A percentile compares a stretch with the other conserved stretches of the same genome.
Evolutionary conservation across 2,888 invertebrate genomes (phyloP).

Genomic region (Euproctis similis): DNA sequence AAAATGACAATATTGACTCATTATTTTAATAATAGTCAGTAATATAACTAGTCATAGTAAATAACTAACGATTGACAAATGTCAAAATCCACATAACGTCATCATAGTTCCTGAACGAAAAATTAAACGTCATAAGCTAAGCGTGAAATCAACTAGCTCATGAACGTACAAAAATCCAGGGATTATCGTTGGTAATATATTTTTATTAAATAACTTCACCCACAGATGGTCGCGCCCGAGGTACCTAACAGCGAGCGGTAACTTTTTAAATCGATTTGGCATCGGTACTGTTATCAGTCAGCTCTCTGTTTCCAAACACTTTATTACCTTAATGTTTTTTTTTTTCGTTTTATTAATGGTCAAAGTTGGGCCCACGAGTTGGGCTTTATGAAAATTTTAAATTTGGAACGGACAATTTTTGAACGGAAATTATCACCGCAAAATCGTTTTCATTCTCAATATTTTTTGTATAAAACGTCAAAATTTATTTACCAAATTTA

Average conservation of each 20-base stretch:
- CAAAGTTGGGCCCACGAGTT: constrained; percentile 5
- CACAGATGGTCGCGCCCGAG: constrained; percentile 41
- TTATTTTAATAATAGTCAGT: too few species aligned
- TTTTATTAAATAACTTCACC: constrained; percentile 55
- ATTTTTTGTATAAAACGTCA: too few species aligned
- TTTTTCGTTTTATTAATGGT: too few species aligned
- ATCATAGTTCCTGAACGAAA: constrained; percentile 15
- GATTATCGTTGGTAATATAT: constrained; percentile 42
- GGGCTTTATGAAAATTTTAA: not conserved
- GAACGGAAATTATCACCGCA: not conserved
- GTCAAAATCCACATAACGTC: constrained; percentile 4
- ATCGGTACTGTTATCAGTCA: constrained; percentile 14
- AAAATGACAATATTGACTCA: too few species aligned
- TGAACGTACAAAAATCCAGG: constrained; percentile 33
- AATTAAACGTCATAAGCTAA: constrained; percentile 27
- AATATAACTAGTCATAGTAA: too few species aligned
- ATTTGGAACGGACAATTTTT: not conserved
- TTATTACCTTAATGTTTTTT: constrained; percentile 11
- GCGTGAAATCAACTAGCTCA: constrained; percentile 22
- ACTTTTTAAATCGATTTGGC: constrained; percentile 37
- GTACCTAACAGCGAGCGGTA: constrained; percentile 20
- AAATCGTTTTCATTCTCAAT: not conserved
- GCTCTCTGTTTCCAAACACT: constrained; percentile 10
- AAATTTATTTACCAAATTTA: too few species aligned
- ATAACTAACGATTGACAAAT: too few species aligned